phyloP scores from a whole-genome alignment of 1,140 invertebrate genomes.

The Aradophagus sp. region DNA sequence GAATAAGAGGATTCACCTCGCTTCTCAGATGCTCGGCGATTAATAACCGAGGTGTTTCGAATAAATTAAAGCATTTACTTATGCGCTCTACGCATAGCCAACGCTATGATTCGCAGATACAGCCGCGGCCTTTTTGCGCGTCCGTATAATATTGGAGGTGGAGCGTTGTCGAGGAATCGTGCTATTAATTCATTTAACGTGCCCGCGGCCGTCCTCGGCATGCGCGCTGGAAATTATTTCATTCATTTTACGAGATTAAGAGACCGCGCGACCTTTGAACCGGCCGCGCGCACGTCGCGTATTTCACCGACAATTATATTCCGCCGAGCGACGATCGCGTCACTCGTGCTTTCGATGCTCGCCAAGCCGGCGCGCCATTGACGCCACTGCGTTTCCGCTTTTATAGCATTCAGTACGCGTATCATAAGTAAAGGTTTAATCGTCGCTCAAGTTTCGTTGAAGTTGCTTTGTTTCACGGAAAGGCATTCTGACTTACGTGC shows the following conservation, averaged over 20 bases:
- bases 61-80: conserved; percentile 74
- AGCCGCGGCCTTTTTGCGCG: conserved; percentile 40
- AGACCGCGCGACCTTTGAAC: conserved; percentile 55
- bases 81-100: conserved; percentile 56
- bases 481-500: no score
- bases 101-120: conserved; percentile 51
- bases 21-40: conserved; percentile 66
- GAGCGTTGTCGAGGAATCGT: conserved; percentile 62
- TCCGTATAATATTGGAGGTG: conserved; percentile 55
- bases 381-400: no score
- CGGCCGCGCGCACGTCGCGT: conserved; percentile 39
- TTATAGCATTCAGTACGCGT: no score
- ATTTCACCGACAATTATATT: conserved; percentile 56
- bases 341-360: conserved; percentile 34
- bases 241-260: conserved; percentile 56
- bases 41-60: conserved; percentile 74
- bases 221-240: conserved; percentile 57
- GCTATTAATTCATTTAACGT: conserved; percentile 57
- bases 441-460: no score
- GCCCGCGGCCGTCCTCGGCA: conserved; percentile 60
- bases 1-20: conserved; percentile 65
- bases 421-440: no score
- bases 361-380: conserved; percentile 24
- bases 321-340: conserved; percentile 40
- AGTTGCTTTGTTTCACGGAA: no score